Conservation (phyloP, 2,888 invertebrate species). For the Nemoura dubitans region DNA sequence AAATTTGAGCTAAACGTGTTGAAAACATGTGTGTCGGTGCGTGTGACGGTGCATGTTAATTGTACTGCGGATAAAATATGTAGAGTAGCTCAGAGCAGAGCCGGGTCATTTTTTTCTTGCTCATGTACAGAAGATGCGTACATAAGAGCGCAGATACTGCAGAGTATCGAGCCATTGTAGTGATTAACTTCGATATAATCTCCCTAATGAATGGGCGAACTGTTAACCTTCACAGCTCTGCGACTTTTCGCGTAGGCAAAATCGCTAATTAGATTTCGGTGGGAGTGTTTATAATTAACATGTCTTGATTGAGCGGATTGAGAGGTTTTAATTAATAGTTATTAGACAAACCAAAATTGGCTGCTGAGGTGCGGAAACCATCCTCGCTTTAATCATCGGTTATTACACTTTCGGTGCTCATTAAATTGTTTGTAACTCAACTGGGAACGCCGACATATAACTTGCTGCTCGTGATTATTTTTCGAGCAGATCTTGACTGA, state of each 20-base stretch:
- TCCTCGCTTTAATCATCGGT: background rate
- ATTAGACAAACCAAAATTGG: background rate
- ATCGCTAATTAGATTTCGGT: background rate
- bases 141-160: background rate
- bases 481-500: background rate
- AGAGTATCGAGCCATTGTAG: background rate
- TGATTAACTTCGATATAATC: background rate
- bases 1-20: background rate
- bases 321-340: slow-evolving; percentile 3
- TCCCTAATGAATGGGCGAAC: background rate
- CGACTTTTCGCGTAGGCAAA: background rate
- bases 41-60: background rate
- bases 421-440: background rate
- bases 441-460: background rate
- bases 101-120: background rate
- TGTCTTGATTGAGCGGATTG: background rate
- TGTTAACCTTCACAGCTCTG: background rate
- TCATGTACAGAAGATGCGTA: background rate
- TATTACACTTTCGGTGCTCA: background rate
- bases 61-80: background rate
- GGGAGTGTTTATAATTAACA: slow-evolving; percentile 3
- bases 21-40: background rate
- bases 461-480: background rate
- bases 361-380: background rate
- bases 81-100: background rate